Evolutionary conservation across 2,113 vertebrate species (phyloP), one percentile per base, ranked within the genome.

Genomic region (Epinephelus fuscoguttatus): DNA sequence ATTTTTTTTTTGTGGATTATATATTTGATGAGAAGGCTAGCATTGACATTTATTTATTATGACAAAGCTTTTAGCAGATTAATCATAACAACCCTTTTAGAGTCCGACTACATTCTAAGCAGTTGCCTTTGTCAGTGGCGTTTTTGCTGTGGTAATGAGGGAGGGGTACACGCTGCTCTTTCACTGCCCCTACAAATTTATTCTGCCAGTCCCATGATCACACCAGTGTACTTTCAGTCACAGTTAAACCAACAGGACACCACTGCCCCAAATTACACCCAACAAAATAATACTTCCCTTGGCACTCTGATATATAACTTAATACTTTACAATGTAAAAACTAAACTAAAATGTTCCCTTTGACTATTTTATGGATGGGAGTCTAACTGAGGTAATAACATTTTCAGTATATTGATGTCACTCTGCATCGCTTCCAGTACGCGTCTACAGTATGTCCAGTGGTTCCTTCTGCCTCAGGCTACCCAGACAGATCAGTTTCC

Each of bases 401-500:
- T 45, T 45, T 45, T 45, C 42, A 45, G 42, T 45, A 12, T 45
- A 45, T 45, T 12, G 42, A 45, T 45, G 42, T 45, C 42, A 45
- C 60, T n/a, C 33, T 45, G 50, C 49, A n/a, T 56, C 40, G 50
- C 50, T 57, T 50, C 15, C 69, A 40, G 25, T 50, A 11, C 8
- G 23, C 6, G 4, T 47, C 18, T 15, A 23, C 45, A 33, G 57
- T 1, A 37, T 7, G 52, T 37, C 40, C 37, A 57, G 5, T 59
- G 52, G 40, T 25, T 73, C 21, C 40, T 59, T 19, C 6, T 81
- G 27, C 70, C 52, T 45, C 42, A 45, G 42, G 42, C 42, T 11
- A 45, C 42, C 15, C 13, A 61, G 53, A n/a, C 45, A 17, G 53
- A 81, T 57, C 57, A 55, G 4, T 70, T 79, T 70, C 57, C 66